phyloP scores from a whole-genome alignment of 2,888 invertebrate genomes.

The Drosophila tripunctata region DNA sequence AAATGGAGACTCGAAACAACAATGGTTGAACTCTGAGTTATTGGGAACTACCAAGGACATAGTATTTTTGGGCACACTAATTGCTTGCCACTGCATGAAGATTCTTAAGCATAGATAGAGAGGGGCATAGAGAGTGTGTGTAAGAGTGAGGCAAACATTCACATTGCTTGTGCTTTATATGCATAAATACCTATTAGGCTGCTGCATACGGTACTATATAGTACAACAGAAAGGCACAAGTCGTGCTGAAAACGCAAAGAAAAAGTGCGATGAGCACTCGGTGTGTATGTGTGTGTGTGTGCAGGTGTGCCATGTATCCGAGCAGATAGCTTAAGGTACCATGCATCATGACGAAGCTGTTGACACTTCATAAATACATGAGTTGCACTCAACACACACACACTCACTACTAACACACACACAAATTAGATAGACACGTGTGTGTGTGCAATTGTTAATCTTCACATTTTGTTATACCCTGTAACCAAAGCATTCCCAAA shows the following conservation, averaged over 20 bases:
- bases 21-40: neutral
- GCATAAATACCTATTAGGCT: slow-evolving; percentile 57
- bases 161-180: slow-evolving; percentile 13
- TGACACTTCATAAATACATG: slow-evolving; percentile 78
- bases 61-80: slow-evolving; percentile 10
- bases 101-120: neutral
- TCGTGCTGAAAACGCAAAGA: slow-evolving; percentile 9
- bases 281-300: slow-evolving; percentile 1
- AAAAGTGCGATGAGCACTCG: slow-evolving; percentile 18
- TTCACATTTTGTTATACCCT: slow-evolving; percentile 50
- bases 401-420: slow-evolving; percentile 20
- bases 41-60: neutral
- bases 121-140: neutral
- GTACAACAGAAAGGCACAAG: slow-evolving; percentile 22
- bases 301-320: slow-evolving; percentile 21
- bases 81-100: slow-evolving; percentile 17
- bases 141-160: neutral
- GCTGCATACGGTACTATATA: slow-evolving; percentile 38
- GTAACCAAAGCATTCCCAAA: neutral
- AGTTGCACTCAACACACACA: slow-evolving; percentile 63
- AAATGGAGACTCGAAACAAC: neutral
- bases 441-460: slow-evolving; percentile 54
- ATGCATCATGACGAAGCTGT: slow-evolving; percentile 76
- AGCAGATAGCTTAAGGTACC: slow-evolving; percentile 65
- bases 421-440: slow-evolving; percentile 7